Evolutionary conservation across 1,140 invertebrate species (phyloP), one percentile per base, ranked within the genome.

Genomic region (Zeugodacus cucurbitae): DNA sequence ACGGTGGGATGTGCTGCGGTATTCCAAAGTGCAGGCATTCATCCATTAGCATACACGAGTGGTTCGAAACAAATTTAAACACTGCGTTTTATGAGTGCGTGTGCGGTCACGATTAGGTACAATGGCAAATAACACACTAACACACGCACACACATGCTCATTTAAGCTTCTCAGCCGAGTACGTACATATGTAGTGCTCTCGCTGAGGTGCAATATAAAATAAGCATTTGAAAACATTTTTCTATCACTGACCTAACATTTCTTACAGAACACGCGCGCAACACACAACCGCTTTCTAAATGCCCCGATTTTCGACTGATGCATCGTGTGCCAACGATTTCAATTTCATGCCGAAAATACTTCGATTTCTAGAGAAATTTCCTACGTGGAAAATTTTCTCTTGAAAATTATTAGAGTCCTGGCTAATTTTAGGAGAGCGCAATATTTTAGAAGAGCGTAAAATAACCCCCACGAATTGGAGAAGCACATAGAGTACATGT

Each of bases 241-340:
- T 67, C 26, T 67, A 34, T 26, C 29, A 32, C 64, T 62, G 29
- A 29, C 29, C 26, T 11, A 17, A 67, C 14, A 67, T 34, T 62
- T n/a, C 26, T 62, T 26, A 26, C 10, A 29, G 64, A 67, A 67
- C 26, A 34, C 29, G 26, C 29, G 26, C 64, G 26, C 29, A 32
- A 37, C 67, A 37, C 67, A 20, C 67, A 74, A 74, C 67, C 67
- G 5, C 32, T 74, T 74, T 37, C 29, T 41, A 41, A 32, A 34
- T 74, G 67, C 34, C 67, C 34, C 67, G 67, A 74, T 74, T 74
- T 37, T 74, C 67, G 34, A 74, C 67, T 74, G 67, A 74, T 34
- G 32, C 67, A 74, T 74, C 67, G 67, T 74, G 32, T 37, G 17
- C 14, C 34, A 37, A 74, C 67, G 34, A 37, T 37, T 34, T 3